A percentile compares a stretch with the other conserved stretches of the same genome.
These are phyloP conservation scores for Muntiacus muntjak DNA, from an alignment of 2,113 vertebrate species.

Conservation along the genomic window DNA sequence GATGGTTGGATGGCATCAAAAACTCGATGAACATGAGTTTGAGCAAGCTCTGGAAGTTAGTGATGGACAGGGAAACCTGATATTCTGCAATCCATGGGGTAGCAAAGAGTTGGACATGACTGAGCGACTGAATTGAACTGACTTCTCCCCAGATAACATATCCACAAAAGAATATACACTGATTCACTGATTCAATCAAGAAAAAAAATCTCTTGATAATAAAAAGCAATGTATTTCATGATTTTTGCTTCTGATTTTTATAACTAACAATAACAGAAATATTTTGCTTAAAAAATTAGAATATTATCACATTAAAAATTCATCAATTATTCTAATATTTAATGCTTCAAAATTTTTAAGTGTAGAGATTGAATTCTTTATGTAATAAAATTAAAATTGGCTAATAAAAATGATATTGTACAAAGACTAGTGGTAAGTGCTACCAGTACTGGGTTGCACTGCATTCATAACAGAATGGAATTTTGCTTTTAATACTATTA, in stretches of 20 bases:
- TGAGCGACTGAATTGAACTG: background rate
- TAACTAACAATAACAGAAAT: slow-evolving; percentile 73
- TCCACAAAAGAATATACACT: slow-evolving; percentile 47
- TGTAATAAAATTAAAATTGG: slow-evolving; percentile 81
- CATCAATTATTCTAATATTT: slow-evolving; percentile 56
- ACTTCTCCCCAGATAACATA: background rate
- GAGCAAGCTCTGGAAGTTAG: background rate
- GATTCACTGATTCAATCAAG: slow-evolving; percentile 66
- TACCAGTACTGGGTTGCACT: slow-evolving; percentile 80
- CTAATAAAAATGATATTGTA: slow-evolving; percentile 81
- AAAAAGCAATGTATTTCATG: slow-evolving; percentile 71
- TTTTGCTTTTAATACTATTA: slow-evolving; percentile 88
- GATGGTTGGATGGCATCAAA: background rate
- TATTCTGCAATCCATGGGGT: background rate
- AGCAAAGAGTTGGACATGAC: background rate
- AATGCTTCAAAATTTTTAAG: slow-evolving; percentile 55
- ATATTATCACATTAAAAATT: background rate
- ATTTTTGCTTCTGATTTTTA: slow-evolving; percentile 76
- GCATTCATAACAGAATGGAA: slow-evolving; percentile 87
- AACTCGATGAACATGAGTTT: background rate
- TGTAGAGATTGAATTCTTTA: slow-evolving; percentile 66
- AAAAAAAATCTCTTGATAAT: slow-evolving; percentile 61
- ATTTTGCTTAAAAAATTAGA: slow-evolving; percentile 68
- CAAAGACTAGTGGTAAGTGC: slow-evolving; percentile 72
- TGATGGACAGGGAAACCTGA: background rate